These are phyloP conservation scores for Cyanocitta stelleri DNA, from an alignment of 2,113 vertebrate genomes.

Conservation along the genomic window DNA sequence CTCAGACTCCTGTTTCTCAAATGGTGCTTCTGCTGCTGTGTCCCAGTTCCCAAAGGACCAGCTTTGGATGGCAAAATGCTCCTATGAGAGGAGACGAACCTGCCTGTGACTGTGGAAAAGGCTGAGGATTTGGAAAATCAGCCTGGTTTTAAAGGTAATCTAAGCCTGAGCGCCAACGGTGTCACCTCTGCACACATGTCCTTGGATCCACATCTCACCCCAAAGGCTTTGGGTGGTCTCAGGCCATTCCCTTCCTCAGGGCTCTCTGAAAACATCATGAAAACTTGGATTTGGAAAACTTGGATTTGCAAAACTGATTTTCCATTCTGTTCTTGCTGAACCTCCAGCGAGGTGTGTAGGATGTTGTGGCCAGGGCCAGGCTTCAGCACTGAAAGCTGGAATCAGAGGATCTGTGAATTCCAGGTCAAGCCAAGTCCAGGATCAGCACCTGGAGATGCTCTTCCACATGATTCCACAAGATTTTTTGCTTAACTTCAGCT, in stretches of 20 bases:
- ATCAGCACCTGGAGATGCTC: neutral
- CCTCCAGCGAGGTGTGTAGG: fast-evolving
- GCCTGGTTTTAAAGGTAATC: neutral
- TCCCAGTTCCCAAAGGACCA: neutral
- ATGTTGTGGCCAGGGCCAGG: neutral
- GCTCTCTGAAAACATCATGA: neutral
- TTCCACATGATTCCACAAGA: neutral
- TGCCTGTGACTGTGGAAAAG: neutral
- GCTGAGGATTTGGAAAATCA: neutral
- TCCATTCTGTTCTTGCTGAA: neutral
- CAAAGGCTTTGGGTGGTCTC: neutral
- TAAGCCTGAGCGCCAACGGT: neutral
- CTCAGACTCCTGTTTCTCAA: neutral
- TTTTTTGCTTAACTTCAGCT: neutral
- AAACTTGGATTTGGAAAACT: neutral
- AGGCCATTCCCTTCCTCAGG: neutral
- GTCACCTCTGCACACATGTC: fast-evolving
- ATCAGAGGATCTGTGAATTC: neutral
- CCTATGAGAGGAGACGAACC: neutral
- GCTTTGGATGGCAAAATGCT: neutral
- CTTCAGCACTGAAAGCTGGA: neutral
- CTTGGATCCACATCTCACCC: neutral
- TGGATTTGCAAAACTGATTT: neutral
- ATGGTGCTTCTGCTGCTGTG: neutral
- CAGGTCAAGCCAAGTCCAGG: neutral